Base-by-base conservation (phyloP, 2,888 invertebrate genomes). In the Perdita meconis region DNA sequence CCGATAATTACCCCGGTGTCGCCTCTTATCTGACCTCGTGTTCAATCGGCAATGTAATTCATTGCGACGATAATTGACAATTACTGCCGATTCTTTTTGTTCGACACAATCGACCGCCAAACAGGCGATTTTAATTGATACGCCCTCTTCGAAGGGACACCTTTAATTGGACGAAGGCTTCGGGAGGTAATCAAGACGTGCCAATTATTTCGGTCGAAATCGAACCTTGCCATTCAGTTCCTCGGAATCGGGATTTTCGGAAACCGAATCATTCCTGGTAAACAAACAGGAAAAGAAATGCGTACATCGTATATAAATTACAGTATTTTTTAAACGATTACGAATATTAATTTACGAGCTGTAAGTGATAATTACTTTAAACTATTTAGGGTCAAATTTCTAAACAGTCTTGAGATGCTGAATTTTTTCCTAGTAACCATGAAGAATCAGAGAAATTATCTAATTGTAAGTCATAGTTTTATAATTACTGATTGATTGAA, bases 61-160 rank as follows among this genome's bases (percentile, higher is more conserved):
- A 68, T 72, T 53, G 63, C 59, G 61, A 81, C 83, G 79, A 85
- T 87, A 86, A 88, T 87, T 86, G 88, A 81, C 84, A 87, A 86
- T 88, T 87, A 86, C 73, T 66, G 86, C 55, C 50, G 73, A 72
- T 81, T 83, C 82, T 78, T 74, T 80, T 82, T 65, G 55, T 64
- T 56, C 34, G 53, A 3, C 26, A 36, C 50, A 47, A 30, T 42
- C 47, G 16, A 42, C 51, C 38, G 42, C 55, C 65, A 60, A 80
- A 65, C 61, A 47, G 42, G 53, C 64, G 66, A 80, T 80, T 81
- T 84, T 84, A 85, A 87, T 87, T 84, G 83, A 84, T 82, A 81
- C 66, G 80, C 81, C 66, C 78, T 68, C 30, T 2, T 30, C 60
- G 70, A 75, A 63, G 76, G 70, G 80, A 73, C 76, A 81, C 75